Evolutionary conservation across 2,797 vertebrate species (phyloP).

Genomic region (Nyctalus aviator): DNA sequence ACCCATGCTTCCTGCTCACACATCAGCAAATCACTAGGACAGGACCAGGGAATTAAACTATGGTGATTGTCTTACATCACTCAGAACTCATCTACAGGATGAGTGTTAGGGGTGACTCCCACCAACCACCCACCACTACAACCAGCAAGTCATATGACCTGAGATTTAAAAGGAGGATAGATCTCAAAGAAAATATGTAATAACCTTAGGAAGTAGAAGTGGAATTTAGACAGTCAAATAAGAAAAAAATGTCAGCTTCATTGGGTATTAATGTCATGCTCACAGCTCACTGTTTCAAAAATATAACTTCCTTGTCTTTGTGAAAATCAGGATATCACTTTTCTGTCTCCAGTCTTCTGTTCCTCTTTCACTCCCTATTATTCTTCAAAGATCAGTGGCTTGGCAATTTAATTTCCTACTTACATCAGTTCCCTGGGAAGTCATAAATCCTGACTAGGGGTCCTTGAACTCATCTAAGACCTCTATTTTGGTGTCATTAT

Average conservation of each 20-base stretch:
- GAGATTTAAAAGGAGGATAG: background rate
- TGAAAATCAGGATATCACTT: constrained; percentile 63
- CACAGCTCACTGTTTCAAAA: constrained; percentile 47
- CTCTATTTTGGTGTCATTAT: constrained; percentile 78
- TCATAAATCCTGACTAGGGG: constrained; percentile 67
- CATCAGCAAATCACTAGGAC: background rate
- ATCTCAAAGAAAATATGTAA: background rate
- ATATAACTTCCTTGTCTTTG: constrained; percentile 40
- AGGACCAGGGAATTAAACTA: background rate
- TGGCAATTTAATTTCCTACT: constrained; percentile 71
- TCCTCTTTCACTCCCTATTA: constrained; percentile 51
- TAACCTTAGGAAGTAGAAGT: background rate
- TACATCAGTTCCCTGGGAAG: constrained; percentile 66
- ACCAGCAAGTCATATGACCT: background rate
- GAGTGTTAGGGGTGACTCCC: background rate
- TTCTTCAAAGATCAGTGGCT: constrained; percentile 76
- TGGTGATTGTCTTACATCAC: background rate
- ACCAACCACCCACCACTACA: background rate
- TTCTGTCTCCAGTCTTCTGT: background rate
- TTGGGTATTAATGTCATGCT: constrained; percentile 19
- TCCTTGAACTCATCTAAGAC: constrained; percentile 73
- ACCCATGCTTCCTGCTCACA: background rate
- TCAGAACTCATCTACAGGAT: background rate
- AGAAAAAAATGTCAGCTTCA: constrained; percentile 58
- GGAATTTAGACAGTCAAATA: constrained; percentile 16